Percentiles rank a stretch among this genome's conserved stretches.
Evolutionary conservation across 2,113 vertebrate species (phyloP).

Genomic region (Gymnobelideus leadbeateri): DNA sequence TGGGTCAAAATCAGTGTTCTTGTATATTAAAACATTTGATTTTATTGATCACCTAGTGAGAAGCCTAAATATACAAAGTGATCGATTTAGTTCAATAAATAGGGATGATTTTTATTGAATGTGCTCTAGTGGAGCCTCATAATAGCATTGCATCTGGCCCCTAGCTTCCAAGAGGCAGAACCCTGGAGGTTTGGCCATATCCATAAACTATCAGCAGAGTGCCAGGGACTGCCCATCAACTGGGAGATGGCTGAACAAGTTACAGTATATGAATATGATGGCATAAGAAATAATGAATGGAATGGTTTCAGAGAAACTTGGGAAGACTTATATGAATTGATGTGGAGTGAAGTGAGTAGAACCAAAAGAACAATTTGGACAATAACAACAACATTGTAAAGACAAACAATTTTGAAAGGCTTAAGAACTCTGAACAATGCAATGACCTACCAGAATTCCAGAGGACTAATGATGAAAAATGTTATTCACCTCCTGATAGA

Average conservation of each 20-base stretch:
- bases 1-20: constrained; percentile 63
- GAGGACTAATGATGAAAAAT: background rate
- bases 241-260: background rate
- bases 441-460: background rate
- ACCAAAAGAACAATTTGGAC: background rate
- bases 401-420: background rate
- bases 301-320: background rate
- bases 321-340: background rate
- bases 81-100: constrained; percentile 48
- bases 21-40: constrained; percentile 65
- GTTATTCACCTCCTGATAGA: background rate
- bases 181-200: constrained; percentile 12
- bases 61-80: constrained; percentile 20
- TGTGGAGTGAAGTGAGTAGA: background rate
- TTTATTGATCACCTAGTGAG: constrained; percentile 71
- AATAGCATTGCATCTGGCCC: constrained; percentile 37
- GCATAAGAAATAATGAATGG: background rate
- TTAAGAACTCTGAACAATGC: background rate
- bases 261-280: background rate
- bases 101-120: constrained; percentile 58
- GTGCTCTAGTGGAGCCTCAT: constrained; percentile 44
- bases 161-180: constrained; percentile 2
- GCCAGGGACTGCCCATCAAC: background rate
- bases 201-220: constrained; percentile 33
- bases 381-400: background rate